A percentile compares a stretch with the other conserved stretches of the same genome.
Conservation (phyloP, 23 tunicate genomes). For the Styela clava region DNA sequence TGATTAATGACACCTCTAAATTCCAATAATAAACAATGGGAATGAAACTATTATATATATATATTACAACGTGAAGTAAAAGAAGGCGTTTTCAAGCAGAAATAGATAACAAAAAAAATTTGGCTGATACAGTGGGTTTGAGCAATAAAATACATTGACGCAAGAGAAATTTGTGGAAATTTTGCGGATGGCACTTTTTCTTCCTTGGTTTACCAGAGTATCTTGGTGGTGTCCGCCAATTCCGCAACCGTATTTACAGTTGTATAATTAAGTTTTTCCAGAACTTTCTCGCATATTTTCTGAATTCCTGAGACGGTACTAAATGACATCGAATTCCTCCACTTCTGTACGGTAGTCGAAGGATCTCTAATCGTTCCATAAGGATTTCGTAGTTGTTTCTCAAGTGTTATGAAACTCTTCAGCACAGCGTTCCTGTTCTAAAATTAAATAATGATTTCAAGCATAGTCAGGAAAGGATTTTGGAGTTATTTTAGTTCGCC, state of each 20-base stretch:
- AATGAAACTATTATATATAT: too few relatives aligned
- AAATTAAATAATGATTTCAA: not conserved
- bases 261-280: constrained; percentile 22
- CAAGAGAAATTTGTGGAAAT: too few relatives aligned
- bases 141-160: too few relatives aligned
- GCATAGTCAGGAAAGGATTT: too few relatives aligned
- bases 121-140: too few relatives aligned
- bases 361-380: constrained; percentile 23
- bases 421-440: not conserved
- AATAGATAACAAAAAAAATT: too few relatives aligned
- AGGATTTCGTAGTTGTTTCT: not conserved
- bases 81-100: too few relatives aligned
- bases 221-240: not conserved
- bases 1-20: too few relatives aligned
- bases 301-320: constrained; percentile 10
- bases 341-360: constrained; percentile 3
- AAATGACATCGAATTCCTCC: constrained; percentile 23
- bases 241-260: not conserved
- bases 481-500: too few relatives aligned
- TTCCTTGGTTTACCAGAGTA: constrained; percentile 13
- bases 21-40: too few relatives aligned
- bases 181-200: not conserved
- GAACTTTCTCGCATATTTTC: constrained; percentile 27
- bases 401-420: not conserved
- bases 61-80: too few relatives aligned